Evolutionary conservation across 30 jellyfish, hydroid and myxozoan genomes (phyloP), one percentile per base, ranked within the genome.

Genomic region (Rhopilema esculentum): DNA sequence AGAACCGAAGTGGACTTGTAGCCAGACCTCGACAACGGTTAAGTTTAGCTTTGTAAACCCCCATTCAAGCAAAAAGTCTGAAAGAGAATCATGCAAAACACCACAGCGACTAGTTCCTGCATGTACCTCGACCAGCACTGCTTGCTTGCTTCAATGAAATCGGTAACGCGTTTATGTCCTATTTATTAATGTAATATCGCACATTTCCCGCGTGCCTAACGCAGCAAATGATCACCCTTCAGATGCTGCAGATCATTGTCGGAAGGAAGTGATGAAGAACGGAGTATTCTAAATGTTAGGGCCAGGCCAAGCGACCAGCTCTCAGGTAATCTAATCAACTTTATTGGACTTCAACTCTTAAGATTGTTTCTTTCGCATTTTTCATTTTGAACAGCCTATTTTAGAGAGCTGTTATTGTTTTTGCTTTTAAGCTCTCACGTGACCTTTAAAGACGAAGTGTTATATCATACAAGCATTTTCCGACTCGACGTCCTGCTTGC

Each of bases 201-300:
- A 12, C 12, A 12, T 40, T 40, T 40, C 12, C 57, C 12, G 57
- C 57, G 57, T 40, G 57, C 12, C n/a, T 2, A 40, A 40, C 57
- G 57, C 57, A 40, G 12, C 57, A 40, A 64, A 2, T 2, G 4
- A 20, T 69, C 24, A 4, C 57, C 57, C 68, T 78, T 78, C 78
- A 85, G 94, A 50, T 85, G 94, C 61, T 85, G 77, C 49, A 65
- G 72, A 51, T 85, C 94, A 24, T 40, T 75, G 15, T 85, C 94
- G 28, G 94, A 85, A 31, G 94, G 88, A 26, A 73, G 94, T 75
- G 94, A 85, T 4, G 94, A 85, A 24, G 94, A 85, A 24, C 77
- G 63, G 51, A 73, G 33, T 53, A 16, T 12, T 12, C 6, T 40
- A 6, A 40, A 40, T 6, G 57, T 12, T 2, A 2, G 9, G 57